Conservation (phyloP, 2,888 invertebrate genomes). For the Drosophila vallismaia region DNA sequence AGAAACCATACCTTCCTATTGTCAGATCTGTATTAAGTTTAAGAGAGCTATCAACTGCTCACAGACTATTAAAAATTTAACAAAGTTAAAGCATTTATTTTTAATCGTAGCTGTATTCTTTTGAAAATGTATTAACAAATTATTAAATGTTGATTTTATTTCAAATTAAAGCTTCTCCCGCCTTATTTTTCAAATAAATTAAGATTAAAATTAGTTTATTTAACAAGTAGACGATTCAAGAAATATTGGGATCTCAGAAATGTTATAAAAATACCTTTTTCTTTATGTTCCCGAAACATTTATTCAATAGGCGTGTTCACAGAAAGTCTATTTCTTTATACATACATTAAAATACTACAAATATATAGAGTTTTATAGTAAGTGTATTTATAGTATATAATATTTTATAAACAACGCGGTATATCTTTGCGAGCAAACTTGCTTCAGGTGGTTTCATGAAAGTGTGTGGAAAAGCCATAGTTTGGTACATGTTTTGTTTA, state of each 20-base stretch:
- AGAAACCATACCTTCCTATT: background rate
- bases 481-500: conserved; percentile 3
- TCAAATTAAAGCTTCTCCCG: no score
- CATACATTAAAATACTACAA: conserved; percentile 40
- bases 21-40: conserved; percentile 21
- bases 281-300: conserved; percentile 29
- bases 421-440: conserved; percentile 34
- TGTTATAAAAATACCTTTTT: conserved; percentile 10
- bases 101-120: background rate
- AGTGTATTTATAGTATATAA: conserved; percentile 12
- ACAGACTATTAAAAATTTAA: conserved; percentile 6
- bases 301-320: conserved; percentile 32
- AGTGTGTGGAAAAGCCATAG: conserved; percentile 16
- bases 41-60: background rate
- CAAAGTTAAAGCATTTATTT: conserved; percentile 28
- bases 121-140: background rate
- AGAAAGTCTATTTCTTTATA: conserved; percentile 42
- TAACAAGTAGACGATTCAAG: background rate
- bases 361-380: conserved; percentile 37
- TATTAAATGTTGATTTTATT: background rate
- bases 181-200: no score
- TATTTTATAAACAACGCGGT: conserved; percentile 1
- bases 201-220: no score
- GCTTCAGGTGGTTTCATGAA: conserved; percentile 42
- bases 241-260: conserved; percentile 7